Conservation (phyloP, 2,888 invertebrate genomes). For the Erpobdella octoculata region DNA sequence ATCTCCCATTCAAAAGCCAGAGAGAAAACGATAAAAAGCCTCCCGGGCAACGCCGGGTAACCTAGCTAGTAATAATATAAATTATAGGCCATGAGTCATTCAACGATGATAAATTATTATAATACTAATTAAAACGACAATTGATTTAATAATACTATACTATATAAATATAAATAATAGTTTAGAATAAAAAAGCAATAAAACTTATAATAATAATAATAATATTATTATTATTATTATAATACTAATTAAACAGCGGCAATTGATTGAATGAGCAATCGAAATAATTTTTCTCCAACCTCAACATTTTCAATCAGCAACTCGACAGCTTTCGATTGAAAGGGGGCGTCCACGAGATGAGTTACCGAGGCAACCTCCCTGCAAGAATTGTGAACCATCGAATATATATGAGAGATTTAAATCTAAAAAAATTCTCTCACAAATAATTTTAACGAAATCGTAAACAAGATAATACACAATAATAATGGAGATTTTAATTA, state of each 20-base stretch:
- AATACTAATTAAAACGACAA: neutral
- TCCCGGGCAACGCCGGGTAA: no score
- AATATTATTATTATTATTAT: neutral
- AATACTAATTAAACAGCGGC: neutral
- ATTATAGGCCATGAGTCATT: neutral
- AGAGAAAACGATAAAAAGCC: no score
- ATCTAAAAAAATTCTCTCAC: neutral
- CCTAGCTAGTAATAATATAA: no score
- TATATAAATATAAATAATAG: neutral
- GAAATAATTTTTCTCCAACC: slow-evolving; percentile 34
- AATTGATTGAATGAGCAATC: neutral
- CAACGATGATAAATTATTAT: neutral
- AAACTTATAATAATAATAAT: neutral
- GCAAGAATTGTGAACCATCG: neutral
- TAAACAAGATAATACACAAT: neutral
- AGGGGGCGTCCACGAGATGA: slow-evolving; percentile 56
- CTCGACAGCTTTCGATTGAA: slow-evolving; percentile 58
- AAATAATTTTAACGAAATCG: neutral
- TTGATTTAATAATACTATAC: neutral
- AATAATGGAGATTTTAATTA: neutral
- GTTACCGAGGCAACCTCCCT: slow-evolving; percentile 51
- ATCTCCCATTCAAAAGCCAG: no score
- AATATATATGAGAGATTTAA: neutral
- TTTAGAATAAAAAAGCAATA: neutral
- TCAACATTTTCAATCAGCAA: slow-evolving; percentile 55